Conservation (phyloP, 2,888 invertebrate genomes). For the Cephus rjabovi region DNA sequence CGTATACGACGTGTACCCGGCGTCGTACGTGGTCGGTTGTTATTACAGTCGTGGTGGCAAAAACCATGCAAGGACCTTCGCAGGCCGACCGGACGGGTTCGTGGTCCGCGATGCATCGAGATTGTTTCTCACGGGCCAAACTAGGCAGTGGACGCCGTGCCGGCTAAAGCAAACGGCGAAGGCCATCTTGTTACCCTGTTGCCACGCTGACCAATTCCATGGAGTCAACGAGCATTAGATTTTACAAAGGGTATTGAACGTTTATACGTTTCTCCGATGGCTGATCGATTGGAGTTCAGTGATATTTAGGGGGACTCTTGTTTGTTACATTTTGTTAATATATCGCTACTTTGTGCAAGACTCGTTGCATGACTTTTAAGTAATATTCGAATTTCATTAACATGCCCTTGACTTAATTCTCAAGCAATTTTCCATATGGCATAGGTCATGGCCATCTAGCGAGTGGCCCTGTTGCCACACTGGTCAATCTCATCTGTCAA, state of each 20-base stretch:
- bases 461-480: not conserved
- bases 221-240: not conserved
- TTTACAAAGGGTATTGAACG: not conserved
- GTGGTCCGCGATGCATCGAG: constrained; percentile 35
- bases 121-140: constrained; percentile 56
- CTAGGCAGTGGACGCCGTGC: constrained; percentile 31
- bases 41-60: constrained; percentile 47
- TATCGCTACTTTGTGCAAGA: not conserved
- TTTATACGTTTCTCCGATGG: not conserved
- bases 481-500: not conserved
- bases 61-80: constrained; percentile 32
- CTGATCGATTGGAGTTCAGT: not conserved
- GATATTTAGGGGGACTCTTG: not conserved
- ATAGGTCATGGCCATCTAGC: not conserved
- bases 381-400: not conserved
- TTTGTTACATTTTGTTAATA: not conserved
- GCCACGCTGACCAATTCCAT: not conserved
- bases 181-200: not conserved
- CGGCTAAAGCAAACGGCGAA: not conserved
- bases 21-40: constrained; percentile 34
- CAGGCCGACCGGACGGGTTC: constrained; percentile 16
- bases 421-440: not conserved
- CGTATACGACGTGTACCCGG: not conserved
- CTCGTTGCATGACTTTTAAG: not conserved
- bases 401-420: not conserved